Percentiles rank a stretch among this genome's conserved stretches.
Conservation (phyloP, 2,888 invertebrate genomes). For the Galeruca laticollis region DNA sequence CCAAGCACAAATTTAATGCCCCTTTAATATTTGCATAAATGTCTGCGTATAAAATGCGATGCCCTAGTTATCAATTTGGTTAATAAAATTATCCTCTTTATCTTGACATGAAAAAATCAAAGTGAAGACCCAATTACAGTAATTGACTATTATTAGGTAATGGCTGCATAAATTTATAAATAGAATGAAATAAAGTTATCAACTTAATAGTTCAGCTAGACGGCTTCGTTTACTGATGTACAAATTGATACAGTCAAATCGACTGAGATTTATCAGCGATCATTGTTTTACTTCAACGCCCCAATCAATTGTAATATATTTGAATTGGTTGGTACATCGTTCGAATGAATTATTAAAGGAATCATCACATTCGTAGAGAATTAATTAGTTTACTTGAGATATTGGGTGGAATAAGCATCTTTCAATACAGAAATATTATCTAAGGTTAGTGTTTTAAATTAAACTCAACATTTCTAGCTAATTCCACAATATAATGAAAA, state of each 20-base stretch:
- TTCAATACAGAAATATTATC: too few species aligned
- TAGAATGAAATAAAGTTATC: constrained; percentile 40
- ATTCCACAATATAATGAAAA: too few species aligned
- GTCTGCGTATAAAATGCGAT: not conserved
- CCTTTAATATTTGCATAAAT: not conserved
- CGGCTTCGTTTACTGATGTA: constrained; percentile 3
- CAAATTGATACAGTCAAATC: constrained; percentile 35
- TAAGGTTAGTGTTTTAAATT: too few species aligned
- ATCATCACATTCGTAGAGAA: not conserved
- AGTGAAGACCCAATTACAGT: constrained; percentile 23
- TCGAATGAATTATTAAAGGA: not conserved
- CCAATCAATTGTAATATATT: not conserved
- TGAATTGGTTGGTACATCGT: not conserved
- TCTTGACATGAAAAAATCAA: constrained; percentile 6
- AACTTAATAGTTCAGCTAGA: constrained; percentile 30
- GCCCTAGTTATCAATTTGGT: not conserved
- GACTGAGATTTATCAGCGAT: constrained; percentile 38
- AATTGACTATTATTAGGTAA: constrained; percentile 29
- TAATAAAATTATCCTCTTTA: constrained; percentile 12
- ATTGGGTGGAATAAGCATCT: too few species aligned
- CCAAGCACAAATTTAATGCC: too few species aligned
- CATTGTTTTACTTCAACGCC: constrained; percentile 32
- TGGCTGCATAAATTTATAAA: constrained; percentile 40
- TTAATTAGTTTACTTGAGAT: too few species aligned
- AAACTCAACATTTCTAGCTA: too few species aligned